Percentiles rank a stretch among this genome's conserved stretches.
phyloP scores from a whole-genome alignment of 2,113 vertebrate genomes.

The Ptilorrhoa leucosticta region DNA sequence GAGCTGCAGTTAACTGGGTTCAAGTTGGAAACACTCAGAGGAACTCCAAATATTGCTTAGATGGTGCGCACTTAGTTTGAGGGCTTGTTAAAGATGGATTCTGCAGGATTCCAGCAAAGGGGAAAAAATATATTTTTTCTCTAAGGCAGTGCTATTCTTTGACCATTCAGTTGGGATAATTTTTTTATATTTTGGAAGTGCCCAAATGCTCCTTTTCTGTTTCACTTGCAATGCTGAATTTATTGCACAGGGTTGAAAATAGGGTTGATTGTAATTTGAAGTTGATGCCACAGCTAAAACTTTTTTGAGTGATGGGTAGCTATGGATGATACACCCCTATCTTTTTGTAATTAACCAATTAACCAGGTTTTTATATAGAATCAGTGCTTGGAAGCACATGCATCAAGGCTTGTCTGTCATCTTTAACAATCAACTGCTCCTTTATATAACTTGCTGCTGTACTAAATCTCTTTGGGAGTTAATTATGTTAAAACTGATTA shows the following conservation, averaged over 20 bases:
- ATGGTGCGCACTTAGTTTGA: background rate
- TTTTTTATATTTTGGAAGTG: background rate
- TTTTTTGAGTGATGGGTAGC: background rate
- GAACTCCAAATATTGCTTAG: background rate
- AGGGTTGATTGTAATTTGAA: background rate
- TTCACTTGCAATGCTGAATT: background rate
- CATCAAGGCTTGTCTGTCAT: background rate
- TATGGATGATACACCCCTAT: background rate
- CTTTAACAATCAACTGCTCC: background rate
- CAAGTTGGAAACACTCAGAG: background rate
- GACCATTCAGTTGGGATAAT: background rate
- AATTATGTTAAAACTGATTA: background rate
- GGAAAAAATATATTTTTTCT: background rate
- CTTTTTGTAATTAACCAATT: background rate
- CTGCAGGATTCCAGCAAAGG: background rate
- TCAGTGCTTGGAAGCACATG: background rate
- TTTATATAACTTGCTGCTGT: background rate
- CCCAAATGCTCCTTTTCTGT: background rate
- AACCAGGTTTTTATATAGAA: background rate
- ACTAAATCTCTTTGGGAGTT: background rate
- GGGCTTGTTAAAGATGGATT: background rate
- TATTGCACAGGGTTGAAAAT: background rate
- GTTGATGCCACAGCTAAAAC: background rate
- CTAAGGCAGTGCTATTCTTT: background rate
- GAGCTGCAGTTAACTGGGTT: background rate